A percentile compares a stretch with the other conserved stretches of the same genome.
Evolutionary conservation across 1,140 invertebrate species (phyloP).

Genomic region (Lerema accius): DNA sequence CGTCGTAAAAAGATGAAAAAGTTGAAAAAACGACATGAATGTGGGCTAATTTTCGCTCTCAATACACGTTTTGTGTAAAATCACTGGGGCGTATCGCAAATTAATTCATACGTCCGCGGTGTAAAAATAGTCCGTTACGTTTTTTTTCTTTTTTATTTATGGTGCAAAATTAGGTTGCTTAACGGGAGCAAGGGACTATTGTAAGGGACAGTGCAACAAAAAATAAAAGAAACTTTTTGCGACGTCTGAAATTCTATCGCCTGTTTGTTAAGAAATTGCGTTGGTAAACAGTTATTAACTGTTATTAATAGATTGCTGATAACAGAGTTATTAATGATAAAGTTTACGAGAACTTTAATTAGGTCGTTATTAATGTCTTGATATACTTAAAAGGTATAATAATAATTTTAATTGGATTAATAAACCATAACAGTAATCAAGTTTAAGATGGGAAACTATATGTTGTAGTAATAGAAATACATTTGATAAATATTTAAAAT

Average conservation of each 20-base stretch:
- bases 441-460: too few species aligned
- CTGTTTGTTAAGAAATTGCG: constrained; percentile 36
- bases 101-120: constrained; percentile 71
- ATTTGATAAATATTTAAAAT: too few species aligned
- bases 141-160: constrained; percentile 78
- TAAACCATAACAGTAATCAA: too few species aligned
- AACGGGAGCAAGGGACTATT: constrained; percentile 71
- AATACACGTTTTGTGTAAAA: constrained; percentile 75
- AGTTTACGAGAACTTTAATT: too few species aligned
- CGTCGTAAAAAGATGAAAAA: constrained; percentile 50
- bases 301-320: constrained; percentile 60
- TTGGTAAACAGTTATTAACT: constrained; percentile 42
- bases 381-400: too few species aligned
- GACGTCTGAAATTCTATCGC: constrained; percentile 28
- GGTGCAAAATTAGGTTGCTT: constrained; percentile 81
- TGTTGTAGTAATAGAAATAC: too few species aligned
- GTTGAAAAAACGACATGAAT: constrained; percentile 66
- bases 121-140: constrained; percentile 71
- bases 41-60: constrained; percentile 79
- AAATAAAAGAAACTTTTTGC: constrained; percentile 42
- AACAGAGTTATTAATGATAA: constrained; percentile 56
- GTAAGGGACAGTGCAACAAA: constrained; percentile 47
- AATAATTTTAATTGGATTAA: too few species aligned
- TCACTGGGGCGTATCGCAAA: constrained; percentile 77
- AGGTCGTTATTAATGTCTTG: too few species aligned